Base-by-base conservation (phyloP, 2,797 vertebrate genomes). In the Bryconaethiops microstoma region DNA sequence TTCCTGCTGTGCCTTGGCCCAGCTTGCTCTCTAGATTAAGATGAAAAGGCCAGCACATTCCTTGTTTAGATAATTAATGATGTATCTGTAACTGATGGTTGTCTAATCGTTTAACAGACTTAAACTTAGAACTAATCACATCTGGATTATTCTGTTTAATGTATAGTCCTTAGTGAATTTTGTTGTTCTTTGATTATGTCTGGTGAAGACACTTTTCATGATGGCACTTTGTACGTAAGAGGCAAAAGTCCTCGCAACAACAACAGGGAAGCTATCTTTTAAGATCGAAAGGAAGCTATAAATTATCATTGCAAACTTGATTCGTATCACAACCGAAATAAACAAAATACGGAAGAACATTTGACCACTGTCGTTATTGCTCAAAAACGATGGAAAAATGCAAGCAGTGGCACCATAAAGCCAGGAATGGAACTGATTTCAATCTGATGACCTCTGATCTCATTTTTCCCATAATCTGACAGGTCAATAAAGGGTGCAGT, bases 11-110 rank as follows among this genome's bases (percentile, higher is more conserved):
- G 84, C 86, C 81, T 79, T 86, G 87, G 83, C 88, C 83, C 87
- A 50, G 65, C 83, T 84, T 84, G 88, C 85, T 67, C 88, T 71
- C 81, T 84, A 90, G 88, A 78, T 89, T 88, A 87, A 93, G 92
- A 94, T 94, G 87, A 94, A 94, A 92, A 82, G 90, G 89, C 89
- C 88, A 85, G 88, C 90, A 86, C 93, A 94, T 94, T 94, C 94
- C 92, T 88, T 81, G 87, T 89, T 90, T 92, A 52, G 92, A 94
- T 93, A 93, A 94, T 91, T 92, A 92, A 94, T 91, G 91, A 90
- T 73, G 88, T 91, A 92, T 91, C 92, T 35, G 74, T 78, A 89
- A 92, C 87, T 87, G 88, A 92, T 91, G 87, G 78, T 71, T 75
- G 74, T 69, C 77, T 60, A 63, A 77, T 72, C 48, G 60, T 82